These are phyloP conservation scores for Taeniopygia guttata DNA, from an alignment of 2,797 vertebrate species.

Conservation along the genomic window DNA sequence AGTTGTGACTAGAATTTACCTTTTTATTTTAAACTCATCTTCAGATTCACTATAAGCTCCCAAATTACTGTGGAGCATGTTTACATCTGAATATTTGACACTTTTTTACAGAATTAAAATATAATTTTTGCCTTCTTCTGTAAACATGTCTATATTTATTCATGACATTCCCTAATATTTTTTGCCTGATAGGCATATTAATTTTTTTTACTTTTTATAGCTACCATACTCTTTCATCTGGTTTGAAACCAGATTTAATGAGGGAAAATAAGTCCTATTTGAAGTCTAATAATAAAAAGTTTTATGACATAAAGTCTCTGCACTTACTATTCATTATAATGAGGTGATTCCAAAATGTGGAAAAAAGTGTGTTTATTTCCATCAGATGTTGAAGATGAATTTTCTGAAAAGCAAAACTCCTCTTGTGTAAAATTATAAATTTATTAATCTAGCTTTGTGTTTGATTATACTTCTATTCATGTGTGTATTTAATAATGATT, in stretches of 20 bases:
- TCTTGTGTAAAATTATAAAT: not conserved
- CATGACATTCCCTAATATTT: not conserved
- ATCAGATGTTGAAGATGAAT: not conserved
- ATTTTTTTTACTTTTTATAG: not conserved
- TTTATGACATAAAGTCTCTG: not conserved
- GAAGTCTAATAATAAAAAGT: not conserved
- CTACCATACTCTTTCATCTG: not conserved
- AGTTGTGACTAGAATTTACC: not conserved
- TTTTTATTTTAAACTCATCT: not conserved
- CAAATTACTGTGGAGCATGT: not conserved
- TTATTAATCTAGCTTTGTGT: not conserved
- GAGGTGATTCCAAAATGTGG: not conserved
- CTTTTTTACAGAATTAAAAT: not conserved
- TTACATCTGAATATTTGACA: not conserved
- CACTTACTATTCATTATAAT: conserved; percentile 4
- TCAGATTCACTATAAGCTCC: not conserved
- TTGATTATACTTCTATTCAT: not conserved
- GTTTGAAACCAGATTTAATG: not conserved
- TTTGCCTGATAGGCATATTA: not conserved
- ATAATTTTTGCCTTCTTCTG: not conserved
- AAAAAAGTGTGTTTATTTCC: not conserved
- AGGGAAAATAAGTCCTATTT: conserved; percentile 15
- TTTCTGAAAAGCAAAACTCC: conserved; percentile 9
- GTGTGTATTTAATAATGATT: not conserved
- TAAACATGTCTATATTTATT: conserved; percentile 27